Conservation (phyloP, 1,140 invertebrate genomes). For the Rhopalosiphum padi region DNA sequence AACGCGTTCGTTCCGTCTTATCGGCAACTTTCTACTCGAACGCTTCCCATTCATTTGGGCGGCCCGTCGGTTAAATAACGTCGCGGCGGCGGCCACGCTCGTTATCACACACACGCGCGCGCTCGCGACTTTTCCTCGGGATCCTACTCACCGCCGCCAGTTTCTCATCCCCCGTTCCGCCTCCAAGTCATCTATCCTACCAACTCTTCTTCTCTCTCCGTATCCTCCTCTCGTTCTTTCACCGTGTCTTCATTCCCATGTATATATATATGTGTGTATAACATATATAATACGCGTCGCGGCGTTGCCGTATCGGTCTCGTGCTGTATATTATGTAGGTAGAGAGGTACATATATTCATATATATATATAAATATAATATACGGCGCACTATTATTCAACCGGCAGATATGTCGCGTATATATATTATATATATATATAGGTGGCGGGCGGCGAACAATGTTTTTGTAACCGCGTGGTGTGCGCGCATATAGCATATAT, state of each 20-base stretch:
- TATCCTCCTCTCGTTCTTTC: not conserved
- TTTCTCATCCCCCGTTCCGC: not conserved
- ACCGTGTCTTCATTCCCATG: not conserved
- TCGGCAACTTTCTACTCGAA: slow-evolving; percentile 57
- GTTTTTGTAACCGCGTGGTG: slow-evolving; percentile 41
- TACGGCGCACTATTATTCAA: slow-evolving; percentile 27
- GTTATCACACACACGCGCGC: slow-evolving; percentile 49
- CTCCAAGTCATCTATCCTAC: not conserved
- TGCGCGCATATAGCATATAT: too few species aligned
- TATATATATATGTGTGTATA: not conserved
- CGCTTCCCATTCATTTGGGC: slow-evolving; percentile 51
- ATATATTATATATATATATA: not conserved
- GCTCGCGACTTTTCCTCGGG: not conserved
- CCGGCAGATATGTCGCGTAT: slow-evolving; percentile 20
- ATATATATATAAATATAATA: not conserved
- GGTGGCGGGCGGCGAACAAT: slow-evolving; percentile 10
- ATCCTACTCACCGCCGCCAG: not conserved
- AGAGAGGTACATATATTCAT: not conserved
- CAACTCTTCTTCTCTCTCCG: not conserved
- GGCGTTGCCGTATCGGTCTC: not conserved
- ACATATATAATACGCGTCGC: not conserved
- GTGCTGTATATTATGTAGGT: not conserved
- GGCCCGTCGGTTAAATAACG: slow-evolving; percentile 44
- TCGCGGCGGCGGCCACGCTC: slow-evolving; percentile 49
- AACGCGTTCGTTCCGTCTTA: slow-evolving; percentile 49